Evolutionary conservation across 2,113 vertebrate species (phyloP).

Genomic region (Trematomus loennbergii): DNA sequence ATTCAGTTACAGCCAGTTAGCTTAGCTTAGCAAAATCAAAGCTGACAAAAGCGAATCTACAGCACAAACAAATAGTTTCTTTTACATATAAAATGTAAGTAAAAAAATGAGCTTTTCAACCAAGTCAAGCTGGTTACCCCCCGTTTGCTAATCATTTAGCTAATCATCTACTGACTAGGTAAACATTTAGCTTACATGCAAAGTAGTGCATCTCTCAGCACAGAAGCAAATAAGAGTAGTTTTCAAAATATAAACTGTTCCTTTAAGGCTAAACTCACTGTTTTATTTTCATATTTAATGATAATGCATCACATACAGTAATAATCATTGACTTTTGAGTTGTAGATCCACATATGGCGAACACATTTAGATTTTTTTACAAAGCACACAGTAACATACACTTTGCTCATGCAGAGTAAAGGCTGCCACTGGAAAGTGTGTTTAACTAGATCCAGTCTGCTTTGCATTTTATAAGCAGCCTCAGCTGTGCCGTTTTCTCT

Average conservation of each 20-base stretch:
- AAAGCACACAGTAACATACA: not conserved
- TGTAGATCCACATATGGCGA: not conserved
- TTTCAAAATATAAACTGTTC: not conserved
- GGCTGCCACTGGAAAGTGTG: not conserved
- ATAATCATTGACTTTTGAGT: not conserved
- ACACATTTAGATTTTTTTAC: conserved; percentile 8
- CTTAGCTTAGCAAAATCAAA: not conserved
- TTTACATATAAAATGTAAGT: no score
- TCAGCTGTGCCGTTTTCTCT: conserved; percentile 15
- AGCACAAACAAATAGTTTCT: not conserved
- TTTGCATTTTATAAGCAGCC: conserved; percentile 29
- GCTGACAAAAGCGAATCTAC: not conserved
- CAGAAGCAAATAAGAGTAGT: not conserved
- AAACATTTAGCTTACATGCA: not conserved
- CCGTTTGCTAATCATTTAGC: not conserved
- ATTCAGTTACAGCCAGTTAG: not conserved
- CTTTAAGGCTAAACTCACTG: not conserved
- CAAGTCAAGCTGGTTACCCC: no score
- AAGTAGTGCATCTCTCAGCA: not conserved
- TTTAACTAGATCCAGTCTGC: conserved; percentile 24
- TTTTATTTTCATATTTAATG: not conserved
- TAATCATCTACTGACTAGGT: not conserved
- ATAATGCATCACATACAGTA: not conserved
- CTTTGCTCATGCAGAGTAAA: not conserved
- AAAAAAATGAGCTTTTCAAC: no score